Conservation (phyloP, 1,140 invertebrate species). For the Anoplolepis gracilipes region DNA sequence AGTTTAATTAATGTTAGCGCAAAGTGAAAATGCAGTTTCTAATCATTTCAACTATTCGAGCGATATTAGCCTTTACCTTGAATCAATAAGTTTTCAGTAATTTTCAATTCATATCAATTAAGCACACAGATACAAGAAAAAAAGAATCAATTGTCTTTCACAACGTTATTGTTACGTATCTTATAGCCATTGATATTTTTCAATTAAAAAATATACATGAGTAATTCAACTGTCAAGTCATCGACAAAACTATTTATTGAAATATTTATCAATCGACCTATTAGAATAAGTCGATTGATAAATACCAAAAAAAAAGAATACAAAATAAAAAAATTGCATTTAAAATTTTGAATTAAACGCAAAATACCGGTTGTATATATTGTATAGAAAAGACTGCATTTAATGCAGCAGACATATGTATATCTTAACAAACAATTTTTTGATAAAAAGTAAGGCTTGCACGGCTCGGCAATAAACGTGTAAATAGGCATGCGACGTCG, state of each 20-base stretch:
- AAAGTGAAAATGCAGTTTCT: constrained; percentile 31
- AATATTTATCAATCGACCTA: background rate
- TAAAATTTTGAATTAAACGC: background rate
- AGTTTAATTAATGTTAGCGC: background rate
- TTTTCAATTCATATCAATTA: background rate
- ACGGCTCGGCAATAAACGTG: background rate
- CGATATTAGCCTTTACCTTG: background rate
- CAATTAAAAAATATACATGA: background rate
- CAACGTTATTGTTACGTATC: background rate
- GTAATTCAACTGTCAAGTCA: background rate
- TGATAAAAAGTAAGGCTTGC: background rate
- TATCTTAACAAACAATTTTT: constrained; percentile 4
- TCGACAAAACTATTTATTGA: background rate
- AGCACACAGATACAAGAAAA: background rate
- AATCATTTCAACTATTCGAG: background rate
- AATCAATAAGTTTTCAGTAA: background rate
- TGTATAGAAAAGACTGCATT: background rate
- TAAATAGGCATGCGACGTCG: constrained; percentile 27
- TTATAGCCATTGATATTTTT: background rate
- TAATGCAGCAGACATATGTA: background rate
- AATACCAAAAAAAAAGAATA: background rate
- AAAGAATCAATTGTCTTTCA: no score
- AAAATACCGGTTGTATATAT: background rate
- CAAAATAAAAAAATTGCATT: background rate
- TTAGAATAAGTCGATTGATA: background rate